phyloP scores from a whole-genome alignment of 2,113 vertebrate species.

The Amblyopsis rosae region DNA sequence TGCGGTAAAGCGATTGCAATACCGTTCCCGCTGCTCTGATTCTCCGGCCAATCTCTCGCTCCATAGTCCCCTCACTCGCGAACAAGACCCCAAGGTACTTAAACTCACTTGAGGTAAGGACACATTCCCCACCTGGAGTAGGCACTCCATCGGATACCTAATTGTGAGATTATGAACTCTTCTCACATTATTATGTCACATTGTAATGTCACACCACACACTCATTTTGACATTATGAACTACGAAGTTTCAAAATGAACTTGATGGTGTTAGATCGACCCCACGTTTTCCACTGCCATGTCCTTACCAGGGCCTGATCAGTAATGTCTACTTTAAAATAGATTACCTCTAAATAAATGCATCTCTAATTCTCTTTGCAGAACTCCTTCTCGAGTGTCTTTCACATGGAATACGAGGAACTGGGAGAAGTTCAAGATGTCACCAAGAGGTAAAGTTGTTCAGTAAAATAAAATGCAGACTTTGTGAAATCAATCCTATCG shows the following conservation, averaged over 20 bases:
- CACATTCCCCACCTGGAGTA: too few species aligned
- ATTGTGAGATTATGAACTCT: too few species aligned
- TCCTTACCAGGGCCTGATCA: neutral
- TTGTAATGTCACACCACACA: neutral
- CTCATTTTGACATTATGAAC: constrained; percentile 1
- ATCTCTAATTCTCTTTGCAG: constrained; percentile 64
- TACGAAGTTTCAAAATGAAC: constrained; percentile 9
- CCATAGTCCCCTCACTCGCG: too few species aligned
- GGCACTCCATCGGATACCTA: too few species aligned
- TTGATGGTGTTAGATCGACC: constrained; percentile 30
- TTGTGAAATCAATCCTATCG: neutral
- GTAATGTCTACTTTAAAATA: constrained; percentile 9
- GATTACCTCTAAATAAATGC: constrained; percentile 30
- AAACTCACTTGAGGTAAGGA: too few species aligned
- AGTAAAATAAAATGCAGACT: constrained; percentile 12
- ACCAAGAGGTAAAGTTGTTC: constrained; percentile 82
- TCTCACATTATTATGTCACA: neutral
- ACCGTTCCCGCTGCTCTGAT: too few species aligned
- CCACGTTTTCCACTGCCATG: neutral
- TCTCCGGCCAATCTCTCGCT: too few species aligned
- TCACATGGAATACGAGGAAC: constrained; percentile 92
- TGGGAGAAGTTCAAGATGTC: constrained; percentile 74
- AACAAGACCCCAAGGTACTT: too few species aligned
- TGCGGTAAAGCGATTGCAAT: too few species aligned
- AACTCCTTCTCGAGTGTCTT: constrained; percentile 96